Evolutionary conservation across 2,113 vertebrate species (phyloP).

Genomic region (Chascanopsetta lugubris): DNA sequence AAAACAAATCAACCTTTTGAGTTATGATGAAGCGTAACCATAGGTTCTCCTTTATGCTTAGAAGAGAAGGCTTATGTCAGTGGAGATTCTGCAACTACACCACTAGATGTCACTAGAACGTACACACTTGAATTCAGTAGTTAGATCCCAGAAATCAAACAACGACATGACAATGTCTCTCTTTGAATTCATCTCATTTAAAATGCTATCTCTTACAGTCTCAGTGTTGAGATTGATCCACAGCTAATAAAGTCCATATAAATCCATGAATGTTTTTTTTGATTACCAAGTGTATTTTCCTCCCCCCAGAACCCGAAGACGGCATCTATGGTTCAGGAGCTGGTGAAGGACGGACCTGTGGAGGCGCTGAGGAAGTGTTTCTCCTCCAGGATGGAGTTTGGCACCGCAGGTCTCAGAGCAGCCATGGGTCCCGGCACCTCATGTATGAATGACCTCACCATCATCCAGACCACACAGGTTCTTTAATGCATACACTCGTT

Average conservation of each 20-base stretch:
- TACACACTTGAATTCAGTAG: too few relatives aligned
- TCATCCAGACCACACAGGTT: slow-evolving; percentile 94
- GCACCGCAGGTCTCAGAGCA: slow-evolving; percentile 93
- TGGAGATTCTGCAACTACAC: too few relatives aligned
- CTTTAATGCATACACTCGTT: slow-evolving; percentile 25
- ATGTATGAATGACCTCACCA: slow-evolving; percentile 94
- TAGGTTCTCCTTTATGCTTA: too few relatives aligned
- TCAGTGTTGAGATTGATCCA: neutral
- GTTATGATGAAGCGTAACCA: too few relatives aligned
- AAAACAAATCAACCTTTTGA: too few relatives aligned
- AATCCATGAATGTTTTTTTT: neutral
- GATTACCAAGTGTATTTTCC: neutral
- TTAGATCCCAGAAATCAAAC: too few relatives aligned
- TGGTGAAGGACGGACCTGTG: slow-evolving; percentile 79
- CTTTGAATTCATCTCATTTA: too few relatives aligned
- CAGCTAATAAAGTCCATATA: neutral
- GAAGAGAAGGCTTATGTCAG: too few relatives aligned
- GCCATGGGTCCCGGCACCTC: slow-evolving; percentile 93
- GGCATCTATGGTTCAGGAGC: slow-evolving; percentile 77
- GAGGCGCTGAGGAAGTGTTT: slow-evolving; percentile 88
- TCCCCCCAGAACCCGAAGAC: slow-evolving; percentile 90
- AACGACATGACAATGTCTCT: too few relatives aligned
- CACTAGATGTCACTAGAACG: too few relatives aligned
- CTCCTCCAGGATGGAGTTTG: slow-evolving; percentile 93
- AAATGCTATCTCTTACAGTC: too few relatives aligned